Percentiles rank a stretch among this genome's conserved stretches.
Evolutionary conservation across 35 echinoderm and acorn worm species (phyloP).

Genomic region (Anneissia japonica): DNA sequence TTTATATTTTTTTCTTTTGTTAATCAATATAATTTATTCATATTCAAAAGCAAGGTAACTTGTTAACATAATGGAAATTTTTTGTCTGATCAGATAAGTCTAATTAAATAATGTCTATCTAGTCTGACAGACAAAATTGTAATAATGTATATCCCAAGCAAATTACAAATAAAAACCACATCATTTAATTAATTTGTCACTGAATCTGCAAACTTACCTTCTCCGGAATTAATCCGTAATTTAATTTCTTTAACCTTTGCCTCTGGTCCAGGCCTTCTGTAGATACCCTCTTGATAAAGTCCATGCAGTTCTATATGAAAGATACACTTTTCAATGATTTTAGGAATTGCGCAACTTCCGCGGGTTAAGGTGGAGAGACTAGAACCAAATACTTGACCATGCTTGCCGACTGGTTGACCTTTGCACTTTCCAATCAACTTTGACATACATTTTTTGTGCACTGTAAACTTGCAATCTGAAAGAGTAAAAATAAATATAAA

Average conservation of each 20-base stretch:
- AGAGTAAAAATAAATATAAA: slow-evolving; percentile 20
- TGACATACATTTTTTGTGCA: slow-evolving; percentile 85
- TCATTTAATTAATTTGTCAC: too few species aligned
- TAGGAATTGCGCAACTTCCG: slow-evolving; percentile 14
- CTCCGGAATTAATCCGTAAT: slow-evolving; percentile 70
- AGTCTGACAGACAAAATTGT: too few species aligned
- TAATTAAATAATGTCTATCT: too few species aligned
- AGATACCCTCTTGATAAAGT: slow-evolving; percentile 87
- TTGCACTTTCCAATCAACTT: slow-evolving; percentile 49
- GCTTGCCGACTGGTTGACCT: slow-evolving; percentile 38
- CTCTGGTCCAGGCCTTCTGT: slow-evolving; percentile 74
- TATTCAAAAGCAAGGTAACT: too few species aligned
- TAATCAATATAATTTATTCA: too few species aligned
- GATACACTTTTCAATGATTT: slow-evolving; percentile 52
- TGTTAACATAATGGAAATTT: too few species aligned
- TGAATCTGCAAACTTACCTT: slow-evolving; percentile 38
- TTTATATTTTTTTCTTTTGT: too few species aligned
- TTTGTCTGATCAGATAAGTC: too few species aligned
- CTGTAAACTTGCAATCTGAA: slow-evolving; percentile 81
- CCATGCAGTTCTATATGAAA: slow-evolving; percentile 67
- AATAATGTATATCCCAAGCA: too few species aligned
- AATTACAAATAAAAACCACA: too few species aligned
- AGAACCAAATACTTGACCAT: slow-evolving; percentile 60
- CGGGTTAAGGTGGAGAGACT: slow-evolving; percentile 22
- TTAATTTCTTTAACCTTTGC: slow-evolving; percentile 92